These are phyloP conservation scores for Coelopa pilipes DNA, from an alignment of 2,888 invertebrate species.

Conservation along the genomic window DNA sequence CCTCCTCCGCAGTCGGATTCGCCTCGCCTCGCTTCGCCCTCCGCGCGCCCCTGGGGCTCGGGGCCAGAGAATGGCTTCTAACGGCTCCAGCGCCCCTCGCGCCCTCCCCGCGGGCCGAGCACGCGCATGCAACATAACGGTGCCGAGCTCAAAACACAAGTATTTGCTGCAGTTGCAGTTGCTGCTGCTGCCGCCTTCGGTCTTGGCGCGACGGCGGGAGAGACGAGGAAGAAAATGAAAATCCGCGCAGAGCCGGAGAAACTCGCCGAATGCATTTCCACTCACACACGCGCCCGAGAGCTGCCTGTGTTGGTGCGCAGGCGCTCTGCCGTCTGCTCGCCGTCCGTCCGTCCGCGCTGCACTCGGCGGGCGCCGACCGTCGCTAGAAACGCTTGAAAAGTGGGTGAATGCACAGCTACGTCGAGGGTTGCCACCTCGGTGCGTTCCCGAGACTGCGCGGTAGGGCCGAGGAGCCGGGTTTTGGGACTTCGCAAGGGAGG, in stretches of 20 bases:
- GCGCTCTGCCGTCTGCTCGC: slow-evolving; percentile 34
- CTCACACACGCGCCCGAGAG: background rate
- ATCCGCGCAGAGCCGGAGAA: slow-evolving; percentile 15
- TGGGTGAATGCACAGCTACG: slow-evolving; percentile 67
- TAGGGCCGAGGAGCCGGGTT: too few species aligned
- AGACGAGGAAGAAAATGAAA: background rate
- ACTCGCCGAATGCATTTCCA: slow-evolving; percentile 22
- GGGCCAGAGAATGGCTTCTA: slow-evolving; percentile 18
- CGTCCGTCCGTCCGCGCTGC: slow-evolving; percentile 46
- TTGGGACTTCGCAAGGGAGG: too few species aligned
- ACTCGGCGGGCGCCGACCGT: slow-evolving; percentile 8
- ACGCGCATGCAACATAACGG: slow-evolving; percentile 27
- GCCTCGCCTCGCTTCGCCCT: too few species aligned
- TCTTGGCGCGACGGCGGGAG: background rate
- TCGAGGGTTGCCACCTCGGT: slow-evolving; percentile 41
- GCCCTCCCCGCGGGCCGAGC: background rate
- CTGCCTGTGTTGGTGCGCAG: background rate
- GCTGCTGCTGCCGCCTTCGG: background rate
- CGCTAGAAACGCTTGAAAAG: slow-evolving; percentile 55
- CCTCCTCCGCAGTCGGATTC: too few species aligned
- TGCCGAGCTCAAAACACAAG: background rate
- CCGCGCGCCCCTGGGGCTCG: background rate
- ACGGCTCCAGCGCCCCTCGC: slow-evolving; percentile 14
- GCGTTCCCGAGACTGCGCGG: too few species aligned
- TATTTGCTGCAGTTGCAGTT: background rate